Evolutionary conservation across 2,797 vertebrate species (phyloP).

Genomic region (Silurus lanzhouensis): DNA sequence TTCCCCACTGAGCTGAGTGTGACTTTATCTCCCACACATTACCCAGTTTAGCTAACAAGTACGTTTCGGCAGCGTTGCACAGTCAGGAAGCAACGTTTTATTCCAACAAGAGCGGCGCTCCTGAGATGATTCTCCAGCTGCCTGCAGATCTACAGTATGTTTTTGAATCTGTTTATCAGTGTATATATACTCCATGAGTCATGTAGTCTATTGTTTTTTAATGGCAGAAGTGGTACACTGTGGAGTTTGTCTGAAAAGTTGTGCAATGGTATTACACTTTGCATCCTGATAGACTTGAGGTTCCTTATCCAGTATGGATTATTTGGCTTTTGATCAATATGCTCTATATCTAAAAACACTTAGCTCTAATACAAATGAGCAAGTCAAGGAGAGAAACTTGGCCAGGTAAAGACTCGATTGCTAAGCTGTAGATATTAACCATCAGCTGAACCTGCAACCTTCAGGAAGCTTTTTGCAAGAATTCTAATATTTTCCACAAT

Average conservation of each 20-base stretch:
- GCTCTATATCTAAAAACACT: background rate
- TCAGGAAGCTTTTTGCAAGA: background rate
- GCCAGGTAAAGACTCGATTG: background rate
- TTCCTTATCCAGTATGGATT: background rate
- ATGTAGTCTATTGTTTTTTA: background rate
- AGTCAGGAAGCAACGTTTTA: background rate
- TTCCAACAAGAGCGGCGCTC: background rate
- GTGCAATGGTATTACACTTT: background rate
- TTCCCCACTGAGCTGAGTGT: conserved; percentile 63
- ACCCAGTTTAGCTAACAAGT: conserved; percentile 87
- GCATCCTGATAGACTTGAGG: background rate
- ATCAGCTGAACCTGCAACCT: background rate
- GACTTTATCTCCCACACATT: conserved; percentile 82
- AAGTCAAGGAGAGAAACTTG: background rate
- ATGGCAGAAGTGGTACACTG: background rate
- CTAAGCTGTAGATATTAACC: background rate
- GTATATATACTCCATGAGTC: background rate
- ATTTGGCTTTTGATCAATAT: background rate
- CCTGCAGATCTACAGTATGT: background rate
- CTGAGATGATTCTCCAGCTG: background rate
- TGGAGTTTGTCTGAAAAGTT: background rate
- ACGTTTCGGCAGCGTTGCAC: conserved; percentile 69
- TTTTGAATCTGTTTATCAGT: background rate
- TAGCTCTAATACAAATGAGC: background rate
- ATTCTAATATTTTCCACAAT: no score